Percentiles rank a stretch among this genome's conserved stretches.
These are phyloP conservation scores for Euproctis similis DNA, from an alignment of 2,888 invertebrate genomes.

Conservation along the genomic window DNA sequence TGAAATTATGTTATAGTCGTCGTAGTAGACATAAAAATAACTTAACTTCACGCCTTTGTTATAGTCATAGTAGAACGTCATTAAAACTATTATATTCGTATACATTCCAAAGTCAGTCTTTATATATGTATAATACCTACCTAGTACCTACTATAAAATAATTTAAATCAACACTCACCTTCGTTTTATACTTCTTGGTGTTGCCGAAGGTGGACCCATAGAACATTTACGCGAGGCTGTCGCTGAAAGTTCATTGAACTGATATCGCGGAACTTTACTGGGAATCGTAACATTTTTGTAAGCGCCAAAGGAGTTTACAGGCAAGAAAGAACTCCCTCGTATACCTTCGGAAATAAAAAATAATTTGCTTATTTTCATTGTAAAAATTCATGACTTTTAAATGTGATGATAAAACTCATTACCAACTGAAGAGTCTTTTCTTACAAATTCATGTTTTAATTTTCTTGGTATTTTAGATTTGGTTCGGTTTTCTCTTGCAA, in stretches of 20 bases:
- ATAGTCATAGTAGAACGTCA: too few species aligned
- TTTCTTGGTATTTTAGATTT: slow-evolving; percentile 28
- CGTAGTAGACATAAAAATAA: too few species aligned
- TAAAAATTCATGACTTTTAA: too few species aligned
- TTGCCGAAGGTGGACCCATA: slow-evolving; percentile 59
- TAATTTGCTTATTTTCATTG: too few species aligned
- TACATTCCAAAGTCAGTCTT: too few species aligned
- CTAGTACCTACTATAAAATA: too few species aligned
- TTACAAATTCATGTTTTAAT: slow-evolving; percentile 44
- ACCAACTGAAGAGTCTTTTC: slow-evolving; percentile 48
- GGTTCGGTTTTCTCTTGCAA: slow-evolving; percentile 39
- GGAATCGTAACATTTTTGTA: slow-evolving; percentile 23
- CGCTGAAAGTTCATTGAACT: slow-evolving; percentile 33
- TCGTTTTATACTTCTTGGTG: slow-evolving; percentile 45
- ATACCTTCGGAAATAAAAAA: slow-evolving; percentile 35
- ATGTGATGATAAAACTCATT: slow-evolving; percentile 11
- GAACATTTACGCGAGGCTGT: slow-evolving; percentile 27
- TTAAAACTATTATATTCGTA: too few species aligned
- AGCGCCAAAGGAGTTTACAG: slow-evolving; percentile 25
- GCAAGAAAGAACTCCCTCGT: slow-evolving; percentile 36
- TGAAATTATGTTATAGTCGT: too few species aligned
- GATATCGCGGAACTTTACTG: slow-evolving; percentile 48
- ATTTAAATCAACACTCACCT: too few species aligned
- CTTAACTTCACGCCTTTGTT: too few species aligned
- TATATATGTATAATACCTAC: too few species aligned